Conservation (phyloP, 2,113 vertebrate species). For the Gorsachius goisagi region DNA sequence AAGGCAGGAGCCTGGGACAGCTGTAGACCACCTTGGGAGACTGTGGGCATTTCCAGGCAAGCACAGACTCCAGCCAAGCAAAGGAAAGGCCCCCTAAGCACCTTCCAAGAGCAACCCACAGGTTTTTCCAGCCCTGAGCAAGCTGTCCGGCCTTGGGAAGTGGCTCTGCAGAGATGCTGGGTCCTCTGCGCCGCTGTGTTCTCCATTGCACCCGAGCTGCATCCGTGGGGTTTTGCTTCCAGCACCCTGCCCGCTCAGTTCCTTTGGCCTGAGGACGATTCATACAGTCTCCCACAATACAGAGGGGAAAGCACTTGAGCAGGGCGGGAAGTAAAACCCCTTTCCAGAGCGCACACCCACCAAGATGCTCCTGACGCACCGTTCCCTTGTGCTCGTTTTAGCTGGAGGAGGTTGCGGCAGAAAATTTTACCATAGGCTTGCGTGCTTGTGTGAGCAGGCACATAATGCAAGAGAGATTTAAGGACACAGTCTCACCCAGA, state of each 20-base stretch:
- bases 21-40: background rate
- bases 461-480: background rate
- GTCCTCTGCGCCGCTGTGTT: background rate
- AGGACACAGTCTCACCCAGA: background rate
- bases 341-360: background rate
- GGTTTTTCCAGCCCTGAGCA: background rate
- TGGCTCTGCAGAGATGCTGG: background rate
- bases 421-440: background rate
- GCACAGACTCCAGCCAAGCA: background rate
- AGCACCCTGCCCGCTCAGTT: accelerated
- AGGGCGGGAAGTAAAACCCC: background rate
- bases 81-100: background rate
- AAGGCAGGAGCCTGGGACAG: background rate
- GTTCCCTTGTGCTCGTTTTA: background rate
- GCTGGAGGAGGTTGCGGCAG: background rate
- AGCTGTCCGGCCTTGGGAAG: background rate
- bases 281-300: background rate
- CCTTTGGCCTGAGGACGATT: background rate
- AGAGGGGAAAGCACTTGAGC: background rate
- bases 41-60: background rate
- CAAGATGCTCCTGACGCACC: background rate
- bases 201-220: background rate
- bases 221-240: background rate
- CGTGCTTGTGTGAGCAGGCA: background rate
- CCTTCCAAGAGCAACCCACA: background rate